Percentiles rank a stretch among this genome's conserved stretches.
These are phyloP conservation scores for Drosophila borealis DNA, from an alignment of 2,888 invertebrate genomes.

Conservation along the genomic window DNA sequence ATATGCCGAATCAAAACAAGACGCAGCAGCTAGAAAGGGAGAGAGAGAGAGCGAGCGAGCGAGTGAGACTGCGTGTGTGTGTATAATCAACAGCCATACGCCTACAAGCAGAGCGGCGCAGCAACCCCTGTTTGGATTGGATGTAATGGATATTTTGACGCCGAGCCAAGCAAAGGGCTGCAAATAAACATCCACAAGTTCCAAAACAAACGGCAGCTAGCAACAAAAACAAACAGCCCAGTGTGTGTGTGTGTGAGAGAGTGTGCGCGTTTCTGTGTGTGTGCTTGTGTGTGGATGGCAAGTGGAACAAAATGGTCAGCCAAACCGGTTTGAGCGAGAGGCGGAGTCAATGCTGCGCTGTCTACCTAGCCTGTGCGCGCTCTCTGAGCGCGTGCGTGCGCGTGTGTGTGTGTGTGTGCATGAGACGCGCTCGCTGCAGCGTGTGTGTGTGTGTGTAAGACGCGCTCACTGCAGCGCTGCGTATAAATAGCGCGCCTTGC, in stretches of 20 bases:
- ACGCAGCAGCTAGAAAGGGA: constrained; percentile 9
- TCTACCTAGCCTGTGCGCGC: constrained; percentile 23
- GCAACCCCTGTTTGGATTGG: constrained; percentile 82
- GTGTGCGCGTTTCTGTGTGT: constrained; percentile 3
- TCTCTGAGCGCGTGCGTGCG: constrained; percentile 23
- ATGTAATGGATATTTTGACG: constrained; percentile 84
- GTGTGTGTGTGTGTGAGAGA: neutral
- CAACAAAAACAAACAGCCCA: constrained; percentile 36
- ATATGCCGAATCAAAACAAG: constrained; percentile 52
- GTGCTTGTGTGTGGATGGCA: constrained; percentile 52
- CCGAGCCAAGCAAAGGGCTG: constrained; percentile 79
- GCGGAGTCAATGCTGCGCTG: constrained; percentile 65
- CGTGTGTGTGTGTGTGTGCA: constrained; percentile 15
- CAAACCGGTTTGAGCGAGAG: constrained; percentile 58
- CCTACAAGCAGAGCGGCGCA: constrained; percentile 46
- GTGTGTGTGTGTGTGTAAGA: neutral
- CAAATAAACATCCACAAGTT: constrained; percentile 82
- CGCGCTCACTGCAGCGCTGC: constrained; percentile 1
- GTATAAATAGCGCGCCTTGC: constrained; percentile 78
- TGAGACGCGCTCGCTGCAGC: constrained; percentile 9
- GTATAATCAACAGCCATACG: constrained; percentile 49
- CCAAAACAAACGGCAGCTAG: constrained; percentile 61
- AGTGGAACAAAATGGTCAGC: constrained; percentile 75
- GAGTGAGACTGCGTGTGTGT: constrained; percentile 8
- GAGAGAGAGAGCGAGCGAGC: constrained; percentile 6